Conservation (phyloP, 1,140 invertebrate genomes). For the Sinonovacula constricta region DNA sequence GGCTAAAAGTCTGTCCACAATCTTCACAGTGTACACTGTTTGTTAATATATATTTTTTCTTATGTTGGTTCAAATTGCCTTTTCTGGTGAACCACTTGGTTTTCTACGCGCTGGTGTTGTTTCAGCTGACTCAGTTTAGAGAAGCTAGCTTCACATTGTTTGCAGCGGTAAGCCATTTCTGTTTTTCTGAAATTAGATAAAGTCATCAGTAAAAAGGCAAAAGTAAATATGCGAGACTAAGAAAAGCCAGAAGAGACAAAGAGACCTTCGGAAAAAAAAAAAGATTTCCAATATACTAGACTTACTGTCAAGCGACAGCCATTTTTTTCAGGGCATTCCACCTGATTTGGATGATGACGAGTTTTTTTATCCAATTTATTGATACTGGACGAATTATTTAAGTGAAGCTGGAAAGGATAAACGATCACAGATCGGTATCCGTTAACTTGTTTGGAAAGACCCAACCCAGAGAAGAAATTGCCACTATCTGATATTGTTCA, state of each 20-base stretch:
- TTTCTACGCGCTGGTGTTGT: slow-evolving; percentile 13
- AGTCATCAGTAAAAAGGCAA: no score
- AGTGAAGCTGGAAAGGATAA: slow-evolving; percentile 32
- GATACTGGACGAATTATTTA: slow-evolving; percentile 3
- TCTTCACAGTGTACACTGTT: slow-evolving; percentile 10
- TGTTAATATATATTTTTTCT: neutral
- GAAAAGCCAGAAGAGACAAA: no score
- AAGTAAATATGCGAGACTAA: no score
- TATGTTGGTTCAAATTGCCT: slow-evolving; percentile 6
- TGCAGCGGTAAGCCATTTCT: slow-evolving; percentile 8
- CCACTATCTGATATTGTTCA: slow-evolving; percentile 20
- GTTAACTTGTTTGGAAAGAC: slow-evolving; percentile 33
- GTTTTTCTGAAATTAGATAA: no score
- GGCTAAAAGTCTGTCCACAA: slow-evolving; percentile 10
- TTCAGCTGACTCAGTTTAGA: slow-evolving; percentile 20
- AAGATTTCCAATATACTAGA: no score
- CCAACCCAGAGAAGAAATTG: slow-evolving; percentile 25
- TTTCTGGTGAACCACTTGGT: slow-evolving; percentile 22
- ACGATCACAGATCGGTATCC: slow-evolving; percentile 31
- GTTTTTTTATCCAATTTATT: slow-evolving; percentile 17
- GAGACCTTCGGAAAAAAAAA: no score
- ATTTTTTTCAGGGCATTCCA: no score
- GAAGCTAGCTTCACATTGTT: slow-evolving; percentile 21
- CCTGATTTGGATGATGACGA: neutral
- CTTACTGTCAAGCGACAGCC: no score